These are phyloP conservation scores for Acrobasis suavella DNA, from an alignment of 2,888 invertebrate species.

Conservation along the genomic window DNA sequence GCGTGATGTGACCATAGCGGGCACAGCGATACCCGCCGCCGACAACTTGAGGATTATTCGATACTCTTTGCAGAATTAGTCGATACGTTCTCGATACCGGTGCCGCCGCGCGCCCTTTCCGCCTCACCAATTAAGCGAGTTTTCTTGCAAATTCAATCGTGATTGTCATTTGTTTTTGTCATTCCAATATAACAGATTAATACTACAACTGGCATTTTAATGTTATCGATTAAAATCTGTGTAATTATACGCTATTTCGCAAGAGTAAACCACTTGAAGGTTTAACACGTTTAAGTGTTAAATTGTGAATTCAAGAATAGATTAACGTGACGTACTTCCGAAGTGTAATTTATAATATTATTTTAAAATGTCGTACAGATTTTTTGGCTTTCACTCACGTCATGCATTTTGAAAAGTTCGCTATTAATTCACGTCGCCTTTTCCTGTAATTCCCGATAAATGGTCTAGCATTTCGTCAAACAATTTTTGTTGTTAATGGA, in stretches of 20 bases:
- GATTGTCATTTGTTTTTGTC: constrained; percentile 23
- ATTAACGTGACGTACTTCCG: neutral
- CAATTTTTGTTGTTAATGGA: constrained; percentile 22
- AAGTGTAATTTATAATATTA: neutral
- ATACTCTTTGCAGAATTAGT: constrained; percentile 37
- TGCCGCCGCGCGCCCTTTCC: constrained; percentile 17
- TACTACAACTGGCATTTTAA: constrained; percentile 18
- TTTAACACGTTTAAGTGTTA: constrained; percentile 8
- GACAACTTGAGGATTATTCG: constrained; percentile 47
- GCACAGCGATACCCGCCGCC: constrained; percentile 42
- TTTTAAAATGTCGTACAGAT: neutral
- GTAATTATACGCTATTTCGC: constrained; percentile 10
- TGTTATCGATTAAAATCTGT: constrained; percentile 17
- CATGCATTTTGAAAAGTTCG: neutral
- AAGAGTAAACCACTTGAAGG: constrained; percentile 6
- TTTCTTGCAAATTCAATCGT: constrained; percentile 26
- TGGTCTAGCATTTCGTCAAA: constrained; percentile 9
- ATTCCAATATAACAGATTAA: constrained; percentile 10
- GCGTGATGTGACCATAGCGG: constrained; percentile 76
- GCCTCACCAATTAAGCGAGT: constrained; percentile 17
- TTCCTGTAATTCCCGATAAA: constrained; percentile 13
- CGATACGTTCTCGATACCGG: constrained; percentile 29
- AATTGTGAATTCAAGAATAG: neutral
- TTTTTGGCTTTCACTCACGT: constrained; percentile 11
- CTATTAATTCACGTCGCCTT: neutral